A percentile compares a stretch with the other conserved stretches of the same genome.
Conservation (phyloP, 1,140 invertebrate genomes). For the Calliphora vicina region DNA sequence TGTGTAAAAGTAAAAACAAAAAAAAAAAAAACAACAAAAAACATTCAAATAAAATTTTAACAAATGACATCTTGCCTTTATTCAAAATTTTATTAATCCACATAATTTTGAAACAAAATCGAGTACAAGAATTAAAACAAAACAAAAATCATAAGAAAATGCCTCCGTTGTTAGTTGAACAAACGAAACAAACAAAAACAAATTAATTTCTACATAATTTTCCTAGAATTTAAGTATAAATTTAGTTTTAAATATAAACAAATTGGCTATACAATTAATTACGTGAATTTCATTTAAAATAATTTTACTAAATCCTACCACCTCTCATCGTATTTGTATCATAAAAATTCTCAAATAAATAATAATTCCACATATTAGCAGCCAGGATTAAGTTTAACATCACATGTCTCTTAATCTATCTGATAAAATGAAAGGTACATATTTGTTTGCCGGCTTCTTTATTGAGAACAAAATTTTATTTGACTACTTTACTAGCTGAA, state of each 20-base stretch:
- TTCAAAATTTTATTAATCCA: conserved; percentile 14
- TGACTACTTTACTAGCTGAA: neutral
- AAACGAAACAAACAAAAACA: neutral
- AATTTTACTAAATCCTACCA: neutral
- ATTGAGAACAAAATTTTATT: neutral
- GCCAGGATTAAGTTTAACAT: too few species aligned
- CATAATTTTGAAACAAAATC: neutral
- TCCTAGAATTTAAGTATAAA: neutral
- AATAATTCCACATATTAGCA: too few species aligned
- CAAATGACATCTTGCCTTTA: neutral
- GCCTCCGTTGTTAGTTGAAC: neutral
- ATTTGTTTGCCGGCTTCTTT: too few species aligned
- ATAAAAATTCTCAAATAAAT: too few species aligned
- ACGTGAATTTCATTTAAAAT: neutral
- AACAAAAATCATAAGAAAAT: neutral
- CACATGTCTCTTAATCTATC: too few species aligned
- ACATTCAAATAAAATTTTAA: neutral
- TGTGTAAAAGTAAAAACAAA: conserved; percentile 10
- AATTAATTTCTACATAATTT: neutral
- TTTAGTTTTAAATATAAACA: neutral
- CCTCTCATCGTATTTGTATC: neutral
- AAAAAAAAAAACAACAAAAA: too few species aligned
- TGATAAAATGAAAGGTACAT: too few species aligned
- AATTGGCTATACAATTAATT: neutral
- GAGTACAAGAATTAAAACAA: neutral